Evolutionary conservation across 2,888 invertebrate genomes (phyloP), one percentile per base, ranked within the genome.

Genomic region (Dinocampus coccinellae): DNA sequence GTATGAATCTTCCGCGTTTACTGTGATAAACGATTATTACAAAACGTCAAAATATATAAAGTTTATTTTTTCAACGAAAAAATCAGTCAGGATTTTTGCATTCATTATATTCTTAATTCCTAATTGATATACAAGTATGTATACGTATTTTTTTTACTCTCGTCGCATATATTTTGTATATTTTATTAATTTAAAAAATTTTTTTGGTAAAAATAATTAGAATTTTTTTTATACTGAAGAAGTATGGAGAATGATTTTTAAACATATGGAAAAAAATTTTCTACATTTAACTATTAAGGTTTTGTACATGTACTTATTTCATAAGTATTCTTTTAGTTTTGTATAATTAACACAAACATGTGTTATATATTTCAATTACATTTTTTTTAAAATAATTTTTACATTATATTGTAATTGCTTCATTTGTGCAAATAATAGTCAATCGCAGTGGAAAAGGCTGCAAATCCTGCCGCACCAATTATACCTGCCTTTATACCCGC

Each of bases 381-480:
- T n/a, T 42, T 55, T 36, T 36, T 20, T 64, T 29, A 47, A 11
- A 70, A 69, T 60, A 71, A 69, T 71, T 64, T 69, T 72, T 62
- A 72, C 65, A 69, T 26, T 73, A 60, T 52, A 70, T 60, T 26
- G 22, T 42, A 24, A 62, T 64, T 61, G 34, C 22, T 52, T 77
- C 72, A 76, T 76, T 76, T 88, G 81, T 90, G 93, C 94, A 98
- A 95, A 85, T 97, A 98, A 88, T 98, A 98, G 88, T 99, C 99
- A 80, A 99, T 98, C 0, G 92, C 93, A 62, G 98, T 96, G 26
- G 98, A 98, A 89, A 99, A 99, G 20, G 96, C 95, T 62, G 99
- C 99, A 90, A 99, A 99, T 11, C 99, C 99, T 64, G 95, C 94
- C 22, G 99, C 99, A 39, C 99, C 99, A 80, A 98, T 89, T 42